Conservation (phyloP, 2,888 invertebrate species). For the Folsomia candida region DNA sequence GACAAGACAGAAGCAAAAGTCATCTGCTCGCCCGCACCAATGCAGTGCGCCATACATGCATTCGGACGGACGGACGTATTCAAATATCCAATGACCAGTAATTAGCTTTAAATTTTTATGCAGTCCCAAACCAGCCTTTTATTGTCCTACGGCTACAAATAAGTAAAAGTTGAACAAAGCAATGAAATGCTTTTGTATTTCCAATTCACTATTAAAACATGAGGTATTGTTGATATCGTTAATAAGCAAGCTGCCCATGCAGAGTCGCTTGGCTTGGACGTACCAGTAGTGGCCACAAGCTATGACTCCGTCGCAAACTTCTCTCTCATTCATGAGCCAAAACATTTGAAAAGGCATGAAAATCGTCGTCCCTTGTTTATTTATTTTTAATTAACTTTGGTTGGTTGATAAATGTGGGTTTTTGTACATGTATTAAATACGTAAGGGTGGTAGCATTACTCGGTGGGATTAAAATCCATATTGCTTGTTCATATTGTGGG, state of each 20-base stretch:
- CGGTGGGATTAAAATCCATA: no score
- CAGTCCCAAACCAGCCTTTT: not conserved
- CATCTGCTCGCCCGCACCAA: slow-evolving; percentile 8
- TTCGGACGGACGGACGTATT: no score
- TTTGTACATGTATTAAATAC: no score
- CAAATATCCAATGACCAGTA: slow-evolving; percentile 19
- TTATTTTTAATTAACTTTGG: slow-evolving; percentile 7
- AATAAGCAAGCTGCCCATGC: no score
- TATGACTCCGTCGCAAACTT: not conserved
- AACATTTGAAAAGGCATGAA: no score
- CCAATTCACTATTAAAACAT: not conserved
- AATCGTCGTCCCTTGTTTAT: not conserved
- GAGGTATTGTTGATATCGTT: not conserved
- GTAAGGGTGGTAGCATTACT: no score
- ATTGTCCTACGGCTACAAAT: slow-evolving; percentile 7
- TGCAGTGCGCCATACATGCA: no score
- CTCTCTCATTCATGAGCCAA: not conserved
- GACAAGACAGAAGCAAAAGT: slow-evolving; percentile 21
- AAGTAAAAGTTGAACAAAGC: slow-evolving; percentile 12
- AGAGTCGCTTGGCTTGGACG: not conserved
- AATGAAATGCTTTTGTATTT: not conserved
- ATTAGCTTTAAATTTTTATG: slow-evolving; percentile 20
- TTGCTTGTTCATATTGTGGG: no score
- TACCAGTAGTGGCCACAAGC: not conserved
- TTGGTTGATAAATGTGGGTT: not conserved